Evolutionary conservation across 2,888 invertebrate genomes (phyloP), one percentile per base, ranked within the genome.

Genomic region (Chrysolina americana): DNA sequence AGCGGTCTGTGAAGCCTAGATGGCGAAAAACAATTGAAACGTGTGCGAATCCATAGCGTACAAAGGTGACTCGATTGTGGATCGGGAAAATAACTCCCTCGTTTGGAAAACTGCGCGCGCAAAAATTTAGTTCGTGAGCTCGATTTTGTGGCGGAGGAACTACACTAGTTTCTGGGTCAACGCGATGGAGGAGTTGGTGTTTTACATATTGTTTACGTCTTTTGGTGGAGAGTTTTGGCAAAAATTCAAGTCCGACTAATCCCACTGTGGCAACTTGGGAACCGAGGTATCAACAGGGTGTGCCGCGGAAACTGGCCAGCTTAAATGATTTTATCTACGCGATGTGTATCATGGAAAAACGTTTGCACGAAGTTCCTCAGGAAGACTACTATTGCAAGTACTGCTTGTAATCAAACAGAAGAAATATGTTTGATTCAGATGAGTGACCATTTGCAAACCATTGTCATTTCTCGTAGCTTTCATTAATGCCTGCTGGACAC

Each of bases 11-110:
- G 69, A 53, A 66, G 68, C 70, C 44, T 69, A 44, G 41, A 62
- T 65, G 65, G 62, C 65, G 65, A 66, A 63, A 69, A 74, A 74
- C 76, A 76, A n/a, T 68, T 70, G 59, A 66, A 73, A 70, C 73
- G 76, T 76, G 76, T 75, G 75, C 74, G 74, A 65, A 73, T 73
- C 72, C 78, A 76, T 77, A 65, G 78, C 74, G 72, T 75, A 69
- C 73, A 65, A 68, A 72, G 77, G 77, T 73, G 70, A 77, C 79
- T 79, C 79, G 77, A 76, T 76, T 68, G 75, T 70, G 71, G 69
- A 44, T 66, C 65, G 63, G 73, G 56, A 71, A 78, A 73, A 75
- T 68, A 71, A 73, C 75, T 73, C 78, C 75, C 76, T 72, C 74
- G 64, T 50, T 73, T 70, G 65, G 56, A 53, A 47, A 19, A 10